Evolutionary conservation across 2,888 invertebrate species (phyloP).

Genomic region (Alloscopus bannaensis): DNA sequence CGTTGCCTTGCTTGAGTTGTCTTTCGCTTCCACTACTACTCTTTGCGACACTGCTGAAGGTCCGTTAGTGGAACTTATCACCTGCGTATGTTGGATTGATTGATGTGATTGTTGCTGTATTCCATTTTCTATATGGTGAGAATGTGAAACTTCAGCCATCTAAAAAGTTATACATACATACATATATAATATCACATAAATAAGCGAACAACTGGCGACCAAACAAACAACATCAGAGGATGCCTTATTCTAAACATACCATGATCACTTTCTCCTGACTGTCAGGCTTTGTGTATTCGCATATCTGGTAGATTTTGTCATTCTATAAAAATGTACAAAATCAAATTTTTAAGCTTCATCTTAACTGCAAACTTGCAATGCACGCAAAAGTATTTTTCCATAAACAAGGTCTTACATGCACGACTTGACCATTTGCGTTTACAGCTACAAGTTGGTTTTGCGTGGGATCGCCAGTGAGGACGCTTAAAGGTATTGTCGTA

Average conservation of each 20-base stretch:
- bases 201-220: too few species aligned
- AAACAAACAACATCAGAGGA: too few species aligned
- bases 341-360: background rate
- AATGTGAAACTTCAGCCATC: conserved; percentile 62
- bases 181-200: conserved; percentile 5
- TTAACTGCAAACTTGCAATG: background rate
- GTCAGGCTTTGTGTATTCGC: conserved; percentile 71
- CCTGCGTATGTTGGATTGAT: conserved; percentile 34
- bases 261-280: conserved; percentile 72
- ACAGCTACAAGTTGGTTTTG: conserved; percentile 71
- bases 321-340: conserved; percentile 59
- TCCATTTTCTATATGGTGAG: conserved; percentile 38
- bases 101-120: conserved; percentile 34
- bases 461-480: conserved; percentile 71
- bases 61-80: conserved; percentile 34
- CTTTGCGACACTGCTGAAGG: conserved; percentile 30
- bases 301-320: conserved; percentile 73
- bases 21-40: conserved; percentile 50
- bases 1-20: conserved; percentile 51
- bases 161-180: conserved; percentile 17
- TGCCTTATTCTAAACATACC: conserved; percentile 57
- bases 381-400: background rate
- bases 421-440: conserved; percentile 72
- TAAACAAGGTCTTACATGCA: conserved; percentile 66
- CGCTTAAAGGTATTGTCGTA: conserved; percentile 63